Evolutionary conservation across 2,888 invertebrate genomes (phyloP).

Genomic region (Melinaea menophilus): DNA sequence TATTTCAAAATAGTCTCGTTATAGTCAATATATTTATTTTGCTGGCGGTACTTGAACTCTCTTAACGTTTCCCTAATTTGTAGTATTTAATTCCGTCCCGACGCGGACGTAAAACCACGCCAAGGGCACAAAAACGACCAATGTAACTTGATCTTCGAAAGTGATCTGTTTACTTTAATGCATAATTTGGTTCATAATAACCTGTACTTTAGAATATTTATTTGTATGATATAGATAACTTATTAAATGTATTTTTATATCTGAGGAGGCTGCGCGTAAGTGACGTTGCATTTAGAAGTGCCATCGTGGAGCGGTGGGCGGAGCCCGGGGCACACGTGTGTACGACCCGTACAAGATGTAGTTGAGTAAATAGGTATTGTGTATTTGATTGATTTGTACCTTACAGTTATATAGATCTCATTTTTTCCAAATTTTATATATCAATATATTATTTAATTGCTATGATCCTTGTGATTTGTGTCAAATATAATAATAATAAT

Average conservation of each 20-base stretch:
- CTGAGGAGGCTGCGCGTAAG: conserved; percentile 72
- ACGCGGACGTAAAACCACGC: background rate
- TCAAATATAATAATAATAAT: too few species aligned
- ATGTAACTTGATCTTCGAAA: conserved; percentile 6
- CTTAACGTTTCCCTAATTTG: conserved; percentile 4
- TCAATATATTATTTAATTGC: too few species aligned
- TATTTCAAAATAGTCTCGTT: too few species aligned
- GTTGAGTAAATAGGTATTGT: conserved; percentile 3
- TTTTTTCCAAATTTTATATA: too few species aligned
- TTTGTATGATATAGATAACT: conserved; percentile 57
- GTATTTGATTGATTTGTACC: background rate
- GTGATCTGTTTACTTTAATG: conserved; percentile 35
- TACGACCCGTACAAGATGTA: too few species aligned
- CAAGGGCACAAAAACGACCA: conserved; percentile 44
- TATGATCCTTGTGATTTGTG: too few species aligned
- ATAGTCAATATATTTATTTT: too few species aligned
- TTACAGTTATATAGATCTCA: too few species aligned
- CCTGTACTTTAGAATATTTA: conserved; percentile 72
- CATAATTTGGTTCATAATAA: conserved; percentile 74
- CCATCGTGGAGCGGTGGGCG: conserved; percentile 52
- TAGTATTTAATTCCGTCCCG: background rate
- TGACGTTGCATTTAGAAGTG: conserved; percentile 73
- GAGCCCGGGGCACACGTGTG: background rate
- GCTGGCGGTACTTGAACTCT: background rate
- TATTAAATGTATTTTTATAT: conserved; percentile 59